Evolutionary conservation across 2,113 vertebrate genomes (phyloP), one percentile per base, ranked within the genome.

Genomic region (Dendropsophus ebraccatus): DNA sequence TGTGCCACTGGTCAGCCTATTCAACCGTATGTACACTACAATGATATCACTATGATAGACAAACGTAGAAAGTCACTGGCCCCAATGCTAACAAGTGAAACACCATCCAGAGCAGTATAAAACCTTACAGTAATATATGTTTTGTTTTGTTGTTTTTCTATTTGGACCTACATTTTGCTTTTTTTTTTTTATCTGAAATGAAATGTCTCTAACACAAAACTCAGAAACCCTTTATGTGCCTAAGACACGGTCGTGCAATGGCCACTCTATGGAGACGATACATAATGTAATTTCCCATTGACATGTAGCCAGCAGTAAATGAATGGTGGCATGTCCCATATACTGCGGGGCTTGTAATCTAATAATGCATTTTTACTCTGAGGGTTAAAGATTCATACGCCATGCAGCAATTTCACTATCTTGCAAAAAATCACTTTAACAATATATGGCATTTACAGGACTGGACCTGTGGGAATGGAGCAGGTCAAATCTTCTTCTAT

Each of bases 361-460:
- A 80, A 86, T 86, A 56, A 86, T 52, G 52, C 25, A 17, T 58
- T 78, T 84, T 45, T 41, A 74, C 52, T 84, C 70, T 37, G 45
- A 45, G 60, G 84, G 75, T 70, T 80, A 56, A 86, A 79, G 75
- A 79, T 78, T 79, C 72, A 86, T 79, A 80, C 25, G n/a, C 50
- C n/a, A 80, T 25, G 32, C 32, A 72, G 84, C 84, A 79, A 78
- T 77, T 85, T 85, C 58, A 50, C 74, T 78, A 84, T 84, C 56
- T 67, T 58, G 62, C 75, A 86, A 69, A 79, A n/a, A 86, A 72
- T 86, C 84, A 72, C 50, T 86, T 35, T 80, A 78, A 86, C 25
- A 62, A 58, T 86, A 54, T 69, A 67, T 80, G 84, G 58, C 76
- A 86, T 86, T 78, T 54, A 47, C 19, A 67, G 49, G 60, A 35